Conservation (phyloP, 2,797 vertebrate genomes). For the Gila robusta region DNA sequence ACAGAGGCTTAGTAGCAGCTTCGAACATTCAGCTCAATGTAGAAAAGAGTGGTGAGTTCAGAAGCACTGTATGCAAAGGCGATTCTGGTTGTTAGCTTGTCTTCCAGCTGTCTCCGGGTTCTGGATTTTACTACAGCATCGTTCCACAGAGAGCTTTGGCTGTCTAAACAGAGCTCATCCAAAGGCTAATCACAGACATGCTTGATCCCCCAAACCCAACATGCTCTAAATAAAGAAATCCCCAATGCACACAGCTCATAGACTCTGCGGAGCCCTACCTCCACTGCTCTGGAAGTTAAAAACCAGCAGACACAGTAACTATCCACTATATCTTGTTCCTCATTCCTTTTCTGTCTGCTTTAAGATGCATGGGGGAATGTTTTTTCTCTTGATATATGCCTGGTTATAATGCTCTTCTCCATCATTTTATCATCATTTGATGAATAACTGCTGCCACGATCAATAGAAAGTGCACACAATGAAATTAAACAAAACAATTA, state of each 20-base stretch:
- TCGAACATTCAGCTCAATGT: conserved; percentile 11
- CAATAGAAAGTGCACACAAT: background rate
- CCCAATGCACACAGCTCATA: conserved; percentile 18
- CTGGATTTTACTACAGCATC: background rate
- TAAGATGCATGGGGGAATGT: background rate
- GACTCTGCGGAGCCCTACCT: conserved; percentile 37
- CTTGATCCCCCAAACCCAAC: conserved; percentile 29
- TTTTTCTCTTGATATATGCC: background rate
- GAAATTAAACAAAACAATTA: background rate
- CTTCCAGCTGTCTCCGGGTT: conserved; percentile 46
- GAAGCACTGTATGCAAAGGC: background rate
- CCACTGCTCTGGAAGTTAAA: conserved; percentile 12
- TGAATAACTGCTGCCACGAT: background rate
- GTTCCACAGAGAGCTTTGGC: conserved; percentile 13
- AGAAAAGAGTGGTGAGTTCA: conserved; percentile 17
- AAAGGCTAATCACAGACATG: conserved; percentile 47
- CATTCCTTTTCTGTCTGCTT: background rate
- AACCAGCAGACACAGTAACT: background rate
- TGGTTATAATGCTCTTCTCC: background rate
- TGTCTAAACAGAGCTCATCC: conserved; percentile 52
- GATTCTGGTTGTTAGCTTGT: conserved; percentile 26
- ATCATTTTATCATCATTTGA: background rate
- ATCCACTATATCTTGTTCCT: background rate
- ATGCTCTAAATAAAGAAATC: conserved; percentile 52
- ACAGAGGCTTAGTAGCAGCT: conserved; percentile 27